These are phyloP conservation scores for Buathra laborator DNA, from an alignment of 2,888 invertebrate genomes.

Conservation along the genomic window DNA sequence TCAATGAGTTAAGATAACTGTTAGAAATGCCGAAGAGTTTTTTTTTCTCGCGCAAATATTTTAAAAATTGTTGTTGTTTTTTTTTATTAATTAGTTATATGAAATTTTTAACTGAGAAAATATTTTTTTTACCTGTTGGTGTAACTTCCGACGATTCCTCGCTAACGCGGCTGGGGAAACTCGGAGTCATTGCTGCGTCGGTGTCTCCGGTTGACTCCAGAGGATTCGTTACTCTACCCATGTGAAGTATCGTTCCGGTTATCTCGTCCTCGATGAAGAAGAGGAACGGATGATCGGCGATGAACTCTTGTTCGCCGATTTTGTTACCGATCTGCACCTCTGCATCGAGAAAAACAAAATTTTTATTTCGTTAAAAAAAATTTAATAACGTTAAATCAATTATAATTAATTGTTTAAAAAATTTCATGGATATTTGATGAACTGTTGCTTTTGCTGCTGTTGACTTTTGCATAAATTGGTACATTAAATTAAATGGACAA, in stretches of 20 bases:
- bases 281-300: constrained; percentile 91
- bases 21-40: neutral
- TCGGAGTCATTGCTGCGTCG: constrained; percentile 45
- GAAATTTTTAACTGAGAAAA: neutral
- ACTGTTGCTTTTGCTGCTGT: too few relatives aligned
- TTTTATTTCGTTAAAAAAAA: neutral
- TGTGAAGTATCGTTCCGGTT: constrained; percentile 91
- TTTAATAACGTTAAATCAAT: neutral
- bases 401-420: too few relatives aligned
- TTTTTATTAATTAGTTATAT: too few relatives aligned
- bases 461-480: too few relatives aligned
- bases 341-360: constrained; percentile 77
- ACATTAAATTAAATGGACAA: too few relatives aligned
- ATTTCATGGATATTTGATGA: neutral
- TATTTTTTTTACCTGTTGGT: constrained; percentile 31
- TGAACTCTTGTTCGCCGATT: constrained; percentile 89
- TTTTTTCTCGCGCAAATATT: neutral
- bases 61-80: too few relatives aligned
- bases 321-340: constrained; percentile 90
- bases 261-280: constrained; percentile 93
- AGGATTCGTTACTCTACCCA: constrained; percentile 91
- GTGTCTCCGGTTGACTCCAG: constrained; percentile 81
- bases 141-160: neutral
- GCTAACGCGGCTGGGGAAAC: constrained; percentile 42
- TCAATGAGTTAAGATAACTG: neutral